Percentiles rank a stretch among this genome's conserved stretches.
Conservation (phyloP, 2,888 invertebrate species). For the Drosophila quasianomalipes region DNA sequence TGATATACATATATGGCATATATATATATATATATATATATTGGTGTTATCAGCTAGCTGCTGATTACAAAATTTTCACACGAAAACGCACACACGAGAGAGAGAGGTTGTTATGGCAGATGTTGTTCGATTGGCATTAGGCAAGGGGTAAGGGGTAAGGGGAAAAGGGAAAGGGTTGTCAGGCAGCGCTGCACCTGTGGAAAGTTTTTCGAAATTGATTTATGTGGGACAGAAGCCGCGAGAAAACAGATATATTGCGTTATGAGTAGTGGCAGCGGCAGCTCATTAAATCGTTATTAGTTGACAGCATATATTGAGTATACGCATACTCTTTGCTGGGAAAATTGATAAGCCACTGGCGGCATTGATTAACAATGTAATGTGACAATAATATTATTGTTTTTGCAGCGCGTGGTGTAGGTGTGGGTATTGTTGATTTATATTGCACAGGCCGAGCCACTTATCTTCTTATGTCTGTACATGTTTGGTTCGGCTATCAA, state of each 20-base stretch:
- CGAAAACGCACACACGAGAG: conserved; percentile 54
- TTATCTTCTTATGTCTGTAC: conserved; percentile 45
- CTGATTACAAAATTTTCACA: conserved; percentile 72
- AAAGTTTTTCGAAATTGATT: conserved; percentile 69
- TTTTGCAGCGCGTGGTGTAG: conserved; percentile 52
- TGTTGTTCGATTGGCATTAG: conserved; percentile 28
- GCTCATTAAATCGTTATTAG: conserved; percentile 62
- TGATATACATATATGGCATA: conserved; percentile 13
- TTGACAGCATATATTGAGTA: conserved; percentile 35
- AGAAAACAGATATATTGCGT: conserved; percentile 31
- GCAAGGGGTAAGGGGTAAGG: neutral
- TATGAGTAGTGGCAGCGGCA: conserved; percentile 27
- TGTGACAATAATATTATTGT: conserved; percentile 71
- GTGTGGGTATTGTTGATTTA: conserved; percentile 62
- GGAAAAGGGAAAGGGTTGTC: neutral
- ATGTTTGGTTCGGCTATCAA: conserved; percentile 40
- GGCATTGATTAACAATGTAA: conserved; percentile 63
- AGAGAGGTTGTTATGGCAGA: conserved; percentile 55
- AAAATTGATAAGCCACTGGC: conserved; percentile 70
- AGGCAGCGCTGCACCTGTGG: conserved; percentile 54
- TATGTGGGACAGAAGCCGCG: conserved; percentile 39
- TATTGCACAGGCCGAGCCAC: conserved; percentile 43
- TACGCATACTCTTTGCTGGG: conserved; percentile 45
- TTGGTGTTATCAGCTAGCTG: conserved; percentile 54
- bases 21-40: conserved; percentile 14